Evolutionary conservation across 35 echinoderm and acorn worm genomes (phyloP).

Genomic region (Apostichopus japonicus): DNA sequence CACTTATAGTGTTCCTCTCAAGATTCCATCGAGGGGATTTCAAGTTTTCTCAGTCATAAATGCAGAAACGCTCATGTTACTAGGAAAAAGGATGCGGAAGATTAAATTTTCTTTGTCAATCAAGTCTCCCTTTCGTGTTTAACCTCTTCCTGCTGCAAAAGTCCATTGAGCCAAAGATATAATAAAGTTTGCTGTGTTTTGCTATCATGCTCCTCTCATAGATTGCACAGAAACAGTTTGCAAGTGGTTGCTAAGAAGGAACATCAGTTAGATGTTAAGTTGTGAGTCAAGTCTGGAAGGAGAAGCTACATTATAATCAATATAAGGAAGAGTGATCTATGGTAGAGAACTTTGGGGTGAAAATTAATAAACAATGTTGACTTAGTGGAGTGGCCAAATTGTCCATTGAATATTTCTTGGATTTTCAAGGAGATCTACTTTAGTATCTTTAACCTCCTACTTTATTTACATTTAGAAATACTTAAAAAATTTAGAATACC

Average conservation of each 20-base stretch:
- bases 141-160: not conserved
- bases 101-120: not conserved
- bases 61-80: not conserved
- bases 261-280: not conserved
- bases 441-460: no score
- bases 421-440: no score
- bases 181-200: not conserved
- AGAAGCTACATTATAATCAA: no score
- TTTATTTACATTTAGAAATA: no score
- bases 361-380: no score
- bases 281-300: no score
- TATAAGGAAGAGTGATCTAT: not conserved
- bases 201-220: not conserved
- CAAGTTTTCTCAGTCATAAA: not conserved
- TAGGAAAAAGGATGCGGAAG: not conserved
- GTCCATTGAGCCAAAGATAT: not conserved
- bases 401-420: no score
- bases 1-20: not conserved
- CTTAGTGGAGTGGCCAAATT: no score
- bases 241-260: not conserved
- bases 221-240: not conserved
- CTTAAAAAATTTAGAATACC: no score
- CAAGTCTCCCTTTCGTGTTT: not conserved
- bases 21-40: not conserved
- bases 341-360: not conserved